Conservation (phyloP, 2,113 vertebrate species). For the Petaurus breviceps region DNA sequence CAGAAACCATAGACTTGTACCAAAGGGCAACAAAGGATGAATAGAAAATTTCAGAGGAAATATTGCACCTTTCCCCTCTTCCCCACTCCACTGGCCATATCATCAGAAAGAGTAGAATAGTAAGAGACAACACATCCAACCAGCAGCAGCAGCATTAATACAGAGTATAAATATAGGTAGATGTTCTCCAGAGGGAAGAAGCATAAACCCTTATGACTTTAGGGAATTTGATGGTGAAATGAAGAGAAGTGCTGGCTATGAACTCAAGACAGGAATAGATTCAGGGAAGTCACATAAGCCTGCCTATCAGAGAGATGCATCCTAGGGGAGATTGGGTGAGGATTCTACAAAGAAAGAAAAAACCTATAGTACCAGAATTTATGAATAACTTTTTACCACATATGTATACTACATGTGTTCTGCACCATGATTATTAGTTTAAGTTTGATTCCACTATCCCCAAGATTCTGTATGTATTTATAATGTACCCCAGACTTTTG, state of each 20-base stretch:
- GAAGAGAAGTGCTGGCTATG: neutral
- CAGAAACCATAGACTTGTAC: neutral
- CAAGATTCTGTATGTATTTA: too few relatives aligned
- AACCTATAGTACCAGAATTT: too few relatives aligned
- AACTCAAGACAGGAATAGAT: neutral
- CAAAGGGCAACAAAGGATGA: too few relatives aligned
- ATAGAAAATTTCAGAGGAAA: neutral
- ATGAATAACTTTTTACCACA: too few relatives aligned
- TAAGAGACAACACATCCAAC: neutral
- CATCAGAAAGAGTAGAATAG: neutral
- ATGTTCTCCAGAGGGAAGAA: neutral
- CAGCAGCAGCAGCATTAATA: too few relatives aligned
- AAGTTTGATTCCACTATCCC: too few relatives aligned
- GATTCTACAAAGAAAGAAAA: too few relatives aligned
- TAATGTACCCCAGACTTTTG: too few relatives aligned
- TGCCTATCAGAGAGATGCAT: too few relatives aligned
- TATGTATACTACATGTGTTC: too few relatives aligned
- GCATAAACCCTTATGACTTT: neutral
- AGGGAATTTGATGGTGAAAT: neutral
- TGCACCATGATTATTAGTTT: too few relatives aligned
- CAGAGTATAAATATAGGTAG: neutral
- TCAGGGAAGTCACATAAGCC: neutral
- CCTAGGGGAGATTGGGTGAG: too few relatives aligned
- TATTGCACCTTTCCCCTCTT: neutral
- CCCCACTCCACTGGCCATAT: neutral